A percentile compares a stretch with the other conserved stretches of the same genome.
Conservation (phyloP, 2,113 vertebrate species). For the Crypturellus undulatus region DNA sequence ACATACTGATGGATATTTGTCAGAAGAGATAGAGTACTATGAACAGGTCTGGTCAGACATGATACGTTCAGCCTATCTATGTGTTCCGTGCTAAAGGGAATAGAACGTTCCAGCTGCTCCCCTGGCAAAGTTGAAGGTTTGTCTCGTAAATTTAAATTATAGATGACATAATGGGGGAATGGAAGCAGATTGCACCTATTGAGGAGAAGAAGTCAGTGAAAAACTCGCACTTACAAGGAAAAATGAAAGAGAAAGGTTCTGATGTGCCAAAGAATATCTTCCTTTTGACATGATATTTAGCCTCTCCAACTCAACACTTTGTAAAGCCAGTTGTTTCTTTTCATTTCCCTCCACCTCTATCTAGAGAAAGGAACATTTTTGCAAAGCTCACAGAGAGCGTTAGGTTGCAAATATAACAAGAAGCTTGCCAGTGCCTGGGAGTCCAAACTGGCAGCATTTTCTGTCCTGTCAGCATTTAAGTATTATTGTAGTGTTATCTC, state of each 20-base stretch:
- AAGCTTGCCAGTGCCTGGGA: constrained; percentile 74
- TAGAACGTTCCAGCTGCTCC: constrained; percentile 77
- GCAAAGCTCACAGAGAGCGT: constrained; percentile 65
- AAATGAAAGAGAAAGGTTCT: constrained; percentile 61
- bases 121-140: constrained; percentile 78
- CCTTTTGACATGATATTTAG: constrained; percentile 73
- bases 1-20: constrained; percentile 80
- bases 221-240: constrained; percentile 60
- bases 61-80: constrained; percentile 65
- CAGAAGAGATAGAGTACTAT: constrained; percentile 70
- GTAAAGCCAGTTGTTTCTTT: constrained; percentile 52
- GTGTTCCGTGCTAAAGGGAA: constrained; percentile 75
- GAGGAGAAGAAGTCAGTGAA: constrained; percentile 75
- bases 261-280: constrained; percentile 56
- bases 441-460: constrained; percentile 75
- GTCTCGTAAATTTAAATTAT: constrained; percentile 82
- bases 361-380: constrained; percentile 61
- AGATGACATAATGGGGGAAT: constrained; percentile 78
- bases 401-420: constrained; percentile 71
- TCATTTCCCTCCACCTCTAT: constrained; percentile 24
- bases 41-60: constrained; percentile 71
- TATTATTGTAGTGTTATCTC: constrained; percentile 72
- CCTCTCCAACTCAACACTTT: constrained; percentile 70
- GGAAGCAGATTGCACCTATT: constrained; percentile 79
- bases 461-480: constrained; percentile 75